phyloP scores from a whole-genome alignment of 2,113 vertebrate genomes.

The Lagenorhynchus albirostris region DNA sequence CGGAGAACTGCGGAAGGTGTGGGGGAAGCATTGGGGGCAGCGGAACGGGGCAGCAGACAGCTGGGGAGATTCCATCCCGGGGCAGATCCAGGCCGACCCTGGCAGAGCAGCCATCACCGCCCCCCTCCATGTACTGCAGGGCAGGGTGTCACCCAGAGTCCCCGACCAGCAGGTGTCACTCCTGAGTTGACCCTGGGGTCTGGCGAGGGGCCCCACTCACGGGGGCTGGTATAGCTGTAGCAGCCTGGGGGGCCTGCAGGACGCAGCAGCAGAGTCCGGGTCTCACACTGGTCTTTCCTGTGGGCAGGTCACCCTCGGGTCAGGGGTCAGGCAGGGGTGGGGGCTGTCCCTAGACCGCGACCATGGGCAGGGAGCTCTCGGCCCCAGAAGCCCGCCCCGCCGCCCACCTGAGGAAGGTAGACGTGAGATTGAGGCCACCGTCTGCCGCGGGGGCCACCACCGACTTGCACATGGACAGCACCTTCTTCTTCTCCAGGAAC shows the following conservation, averaged over 20 bases:
- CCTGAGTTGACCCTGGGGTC: background rate
- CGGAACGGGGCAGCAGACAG: background rate
- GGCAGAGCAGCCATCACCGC: background rate
- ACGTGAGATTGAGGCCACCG: constrained; percentile 83
- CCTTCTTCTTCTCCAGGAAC: constrained; percentile 77
- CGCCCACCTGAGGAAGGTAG: constrained; percentile 82
- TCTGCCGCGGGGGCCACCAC: constrained; percentile 59
- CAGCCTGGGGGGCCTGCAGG: fast-evolving
- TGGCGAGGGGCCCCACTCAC: constrained; percentile 36
- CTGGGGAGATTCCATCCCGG: background rate
- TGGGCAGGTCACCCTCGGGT: background rate
- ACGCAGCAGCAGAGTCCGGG: background rate
- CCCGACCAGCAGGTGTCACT: fast-evolving
- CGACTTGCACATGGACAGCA: constrained; percentile 84
- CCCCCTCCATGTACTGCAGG: fast-evolving
- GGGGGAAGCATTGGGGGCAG: background rate
- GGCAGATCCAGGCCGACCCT: background rate
- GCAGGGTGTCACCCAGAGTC: fast-evolving
- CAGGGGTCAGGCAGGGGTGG: background rate
- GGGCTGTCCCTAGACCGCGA: background rate
- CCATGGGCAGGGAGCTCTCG: fast-evolving
- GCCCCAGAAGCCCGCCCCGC: background rate
- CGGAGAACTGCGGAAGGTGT: background rate
- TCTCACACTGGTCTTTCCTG: constrained; percentile 69
- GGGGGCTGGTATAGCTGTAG: constrained; percentile 44